Percentiles rank a stretch among this genome's conserved stretches.
Conservation (phyloP, 2,888 invertebrate species). For the Scelioninae gen. 1 region DNA sequence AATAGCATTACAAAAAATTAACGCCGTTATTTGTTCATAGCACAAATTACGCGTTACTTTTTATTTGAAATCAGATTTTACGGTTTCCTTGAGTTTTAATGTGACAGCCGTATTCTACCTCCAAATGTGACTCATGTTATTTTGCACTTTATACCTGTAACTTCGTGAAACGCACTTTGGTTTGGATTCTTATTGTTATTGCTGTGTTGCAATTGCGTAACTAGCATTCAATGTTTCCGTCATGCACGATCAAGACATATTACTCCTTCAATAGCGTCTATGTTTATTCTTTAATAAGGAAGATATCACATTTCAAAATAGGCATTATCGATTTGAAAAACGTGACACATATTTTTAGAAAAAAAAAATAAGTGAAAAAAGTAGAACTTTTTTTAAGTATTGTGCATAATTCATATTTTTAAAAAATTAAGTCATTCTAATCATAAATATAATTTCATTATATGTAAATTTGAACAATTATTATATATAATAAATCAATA, state of each 20-base stretch:
- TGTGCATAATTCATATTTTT: too few species aligned
- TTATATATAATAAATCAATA: too few species aligned
- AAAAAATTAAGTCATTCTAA: too few species aligned
- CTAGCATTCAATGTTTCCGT: conserved; percentile 53
- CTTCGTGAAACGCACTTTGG: conserved; percentile 48
- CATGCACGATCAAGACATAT: conserved; percentile 40
- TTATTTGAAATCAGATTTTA: conserved; percentile 39
- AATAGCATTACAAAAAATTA: neutral
- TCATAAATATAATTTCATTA: too few species aligned
- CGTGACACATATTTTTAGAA: conserved; percentile 29
- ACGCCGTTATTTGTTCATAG: neutral
- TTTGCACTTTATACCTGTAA: conserved; percentile 34
- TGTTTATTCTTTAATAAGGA: conserved; percentile 36
- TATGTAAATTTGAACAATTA: too few species aligned
- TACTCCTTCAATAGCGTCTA: conserved; percentile 38
- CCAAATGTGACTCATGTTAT: conserved; percentile 40
- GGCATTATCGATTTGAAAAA: conserved; percentile 33
- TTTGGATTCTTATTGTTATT: conserved; percentile 60
- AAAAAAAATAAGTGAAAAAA: too few species aligned
- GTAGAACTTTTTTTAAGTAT: too few species aligned
- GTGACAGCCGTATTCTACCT: conserved; percentile 15
- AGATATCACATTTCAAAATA: conserved; percentile 25
- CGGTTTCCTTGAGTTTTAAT: conserved; percentile 50
- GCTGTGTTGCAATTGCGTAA: conserved; percentile 48
- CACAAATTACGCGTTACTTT: conserved; percentile 32